Conservation (phyloP, 2,888 invertebrate genomes). For the Asteroscopus sphinx region DNA sequence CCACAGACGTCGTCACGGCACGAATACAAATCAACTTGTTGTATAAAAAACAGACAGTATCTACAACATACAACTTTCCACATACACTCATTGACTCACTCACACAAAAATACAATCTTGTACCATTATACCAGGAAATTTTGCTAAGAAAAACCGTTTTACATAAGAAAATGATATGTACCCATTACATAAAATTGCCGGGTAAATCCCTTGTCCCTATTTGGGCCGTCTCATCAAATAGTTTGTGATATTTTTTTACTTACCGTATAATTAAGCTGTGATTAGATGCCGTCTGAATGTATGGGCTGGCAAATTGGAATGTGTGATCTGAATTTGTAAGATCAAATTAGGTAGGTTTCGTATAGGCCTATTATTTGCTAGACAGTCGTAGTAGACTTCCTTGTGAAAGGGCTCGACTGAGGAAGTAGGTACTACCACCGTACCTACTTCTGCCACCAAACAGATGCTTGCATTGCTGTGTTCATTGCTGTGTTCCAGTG, state of each 20-base stretch:
- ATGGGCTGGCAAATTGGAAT: slow-evolving; percentile 42
- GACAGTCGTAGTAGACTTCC: too few species aligned
- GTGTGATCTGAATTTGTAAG: slow-evolving; percentile 39
- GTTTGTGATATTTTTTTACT: slow-evolving; percentile 44
- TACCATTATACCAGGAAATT: slow-evolving; percentile 16
- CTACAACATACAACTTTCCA: not conserved
- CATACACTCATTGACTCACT: not conserved
- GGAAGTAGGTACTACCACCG: too few species aligned
- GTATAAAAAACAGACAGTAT: too few species aligned
- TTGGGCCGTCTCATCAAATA: slow-evolving; percentile 28
- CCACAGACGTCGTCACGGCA: too few species aligned
- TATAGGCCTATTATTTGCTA: too few species aligned
- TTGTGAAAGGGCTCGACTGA: too few species aligned
- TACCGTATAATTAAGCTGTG: slow-evolving; percentile 41
- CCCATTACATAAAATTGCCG: slow-evolving; percentile 44
- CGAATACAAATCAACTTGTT: too few species aligned
- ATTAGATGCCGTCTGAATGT: slow-evolving; percentile 40
- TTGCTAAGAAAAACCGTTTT: slow-evolving; percentile 28
- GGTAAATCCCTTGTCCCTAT: slow-evolving; percentile 21
- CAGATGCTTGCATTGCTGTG: too few species aligned
- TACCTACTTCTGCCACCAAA: too few species aligned
- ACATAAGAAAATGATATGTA: slow-evolving; percentile 18
- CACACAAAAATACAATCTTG: slow-evolving; percentile 18
- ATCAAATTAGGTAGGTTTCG: slow-evolving; percentile 7
- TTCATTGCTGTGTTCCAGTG: too few species aligned